These are phyloP conservation scores for Electrona antarctica DNA, from an alignment of 2,113 vertebrate genomes.

Conservation along the genomic window DNA sequence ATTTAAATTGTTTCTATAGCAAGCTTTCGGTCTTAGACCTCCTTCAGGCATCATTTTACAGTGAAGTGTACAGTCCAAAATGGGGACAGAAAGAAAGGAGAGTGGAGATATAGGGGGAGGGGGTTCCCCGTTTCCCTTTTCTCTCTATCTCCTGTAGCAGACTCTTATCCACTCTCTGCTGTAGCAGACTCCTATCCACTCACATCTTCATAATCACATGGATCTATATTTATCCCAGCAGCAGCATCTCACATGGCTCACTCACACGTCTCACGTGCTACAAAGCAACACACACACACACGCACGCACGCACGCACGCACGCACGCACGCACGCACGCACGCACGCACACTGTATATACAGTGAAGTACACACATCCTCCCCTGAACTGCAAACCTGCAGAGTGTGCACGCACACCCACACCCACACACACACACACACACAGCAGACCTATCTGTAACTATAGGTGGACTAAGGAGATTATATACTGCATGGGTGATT, in stretches of 20 bases:
- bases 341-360: not conserved
- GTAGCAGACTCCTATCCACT: not conserved
- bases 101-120: not conserved
- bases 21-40: too few relatives aligned
- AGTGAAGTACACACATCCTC: too few relatives aligned
- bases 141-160: too few relatives aligned
- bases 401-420: not conserved
- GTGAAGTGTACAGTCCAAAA: too few relatives aligned
- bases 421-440: not conserved
- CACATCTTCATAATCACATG: not conserved
- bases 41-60: too few relatives aligned
- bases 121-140: not conserved
- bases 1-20: too few relatives aligned
- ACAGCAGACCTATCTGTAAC: not conserved
- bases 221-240: slow-evolving; percentile 32
- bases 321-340: not conserved
- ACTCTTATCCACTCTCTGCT: not conserved
- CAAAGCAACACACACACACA: not conserved
- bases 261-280: slow-evolving; percentile 42
- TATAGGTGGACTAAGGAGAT: slow-evolving; percentile 4
- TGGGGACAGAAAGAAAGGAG: not conserved
- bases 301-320: not conserved
- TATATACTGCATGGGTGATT: not conserved
- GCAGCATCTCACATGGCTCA: slow-evolving; percentile 51
- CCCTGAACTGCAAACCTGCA: too few relatives aligned